Conservation (phyloP, 2,113 vertebrate species). For the Oxygymnocypris stewartii region DNA sequence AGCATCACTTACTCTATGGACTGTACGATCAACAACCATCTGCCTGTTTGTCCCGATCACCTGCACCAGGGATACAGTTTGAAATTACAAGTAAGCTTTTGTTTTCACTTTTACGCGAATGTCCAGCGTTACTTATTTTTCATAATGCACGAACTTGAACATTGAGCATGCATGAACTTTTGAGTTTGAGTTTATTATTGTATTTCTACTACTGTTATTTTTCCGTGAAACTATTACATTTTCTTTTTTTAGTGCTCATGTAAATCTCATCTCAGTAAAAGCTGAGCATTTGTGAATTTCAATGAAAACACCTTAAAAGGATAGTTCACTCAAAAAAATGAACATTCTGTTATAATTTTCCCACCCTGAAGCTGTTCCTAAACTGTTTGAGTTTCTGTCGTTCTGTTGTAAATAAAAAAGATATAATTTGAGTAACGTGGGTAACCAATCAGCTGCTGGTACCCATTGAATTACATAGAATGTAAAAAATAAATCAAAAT, state of each 20-base stretch:
- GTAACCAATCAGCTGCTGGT: not conserved
- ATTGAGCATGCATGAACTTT: not conserved
- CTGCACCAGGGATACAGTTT: constrained; percentile 69
- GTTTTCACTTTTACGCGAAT: not conserved
- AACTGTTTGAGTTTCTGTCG: not conserved
- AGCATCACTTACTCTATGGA: constrained; percentile 11
- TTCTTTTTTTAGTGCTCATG: not conserved
- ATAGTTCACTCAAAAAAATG: not conserved
- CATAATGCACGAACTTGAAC: not conserved
- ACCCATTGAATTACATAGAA: not conserved
- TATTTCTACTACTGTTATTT: not conserved
- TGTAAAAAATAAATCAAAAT: not conserved
- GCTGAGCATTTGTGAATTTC: not conserved
- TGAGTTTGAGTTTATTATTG: not conserved
- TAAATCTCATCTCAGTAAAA: not conserved
- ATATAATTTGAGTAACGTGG: not conserved
- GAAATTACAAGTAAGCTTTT: constrained; percentile 73
- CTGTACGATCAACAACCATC: constrained; percentile 59
- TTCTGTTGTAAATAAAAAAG: not conserved
- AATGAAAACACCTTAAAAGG: not conserved
- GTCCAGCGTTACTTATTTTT: not conserved
- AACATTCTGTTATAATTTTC: too few species aligned
- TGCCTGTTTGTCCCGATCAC: constrained; percentile 70
- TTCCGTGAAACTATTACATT: not conserved
- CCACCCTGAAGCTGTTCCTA: not conserved